These are phyloP conservation scores for Peromyscus attwateri DNA, from an alignment of 2,797 vertebrate species.

Conservation along the genomic window DNA sequence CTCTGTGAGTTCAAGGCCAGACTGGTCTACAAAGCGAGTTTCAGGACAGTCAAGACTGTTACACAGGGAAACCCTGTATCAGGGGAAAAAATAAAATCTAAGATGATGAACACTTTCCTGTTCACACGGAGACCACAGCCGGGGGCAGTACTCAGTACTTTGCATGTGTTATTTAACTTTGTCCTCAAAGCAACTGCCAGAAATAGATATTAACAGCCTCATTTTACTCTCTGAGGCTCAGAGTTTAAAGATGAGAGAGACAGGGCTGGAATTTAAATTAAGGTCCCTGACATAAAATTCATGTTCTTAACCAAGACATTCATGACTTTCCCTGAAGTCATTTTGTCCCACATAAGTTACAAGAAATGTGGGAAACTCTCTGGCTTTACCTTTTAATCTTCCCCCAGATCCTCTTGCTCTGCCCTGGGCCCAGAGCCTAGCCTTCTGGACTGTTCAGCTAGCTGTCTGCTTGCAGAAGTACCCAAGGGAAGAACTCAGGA, in stretches of 20 bases:
- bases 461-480: background rate
- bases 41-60: background rate
- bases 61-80: background rate
- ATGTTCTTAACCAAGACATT: background rate
- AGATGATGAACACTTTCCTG: background rate
- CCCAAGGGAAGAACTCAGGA: background rate
- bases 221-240: constrained; percentile 34
- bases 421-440: background rate
- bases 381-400: background rate
- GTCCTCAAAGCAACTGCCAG: constrained; percentile 59
- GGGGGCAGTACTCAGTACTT: background rate
- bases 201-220: constrained; percentile 60
- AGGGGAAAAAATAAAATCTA: background rate
- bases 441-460: background rate
- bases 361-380: constrained; percentile 5
- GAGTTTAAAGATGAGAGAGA: constrained; percentile 24
- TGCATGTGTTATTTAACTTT: constrained; percentile 55
- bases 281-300: constrained; percentile 29
- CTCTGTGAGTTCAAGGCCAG: background rate
- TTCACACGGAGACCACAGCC: background rate
- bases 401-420: background rate
- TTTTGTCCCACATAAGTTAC: background rate
- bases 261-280: constrained; percentile 50
- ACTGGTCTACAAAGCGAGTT: background rate
- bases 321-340: background rate